Base-by-base conservation (phyloP, 2,888 invertebrate genomes). In the Chloroclysta siterata region DNA sequence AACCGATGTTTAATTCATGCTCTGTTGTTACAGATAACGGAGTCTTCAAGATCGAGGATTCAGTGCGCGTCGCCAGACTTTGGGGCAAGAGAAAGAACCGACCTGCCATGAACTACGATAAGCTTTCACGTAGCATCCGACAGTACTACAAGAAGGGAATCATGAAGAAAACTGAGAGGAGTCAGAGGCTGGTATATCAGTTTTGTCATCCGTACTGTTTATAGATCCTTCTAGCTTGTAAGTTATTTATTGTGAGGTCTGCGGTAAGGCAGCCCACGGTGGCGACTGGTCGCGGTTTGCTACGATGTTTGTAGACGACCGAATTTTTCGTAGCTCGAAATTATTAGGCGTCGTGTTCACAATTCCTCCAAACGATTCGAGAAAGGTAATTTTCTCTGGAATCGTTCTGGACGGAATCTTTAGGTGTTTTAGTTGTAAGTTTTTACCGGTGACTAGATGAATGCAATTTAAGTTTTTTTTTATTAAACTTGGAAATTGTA, bases 141-240 rank as follows among this genome's bases (percentile, higher is more conserved):
- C 99, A 99, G 88, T 99, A 99, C 93, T 99, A 99, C 95, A 99
- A 99, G 92, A 99, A 99, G 90, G 99, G 99, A 61, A 99, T 99
- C 87, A 98, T 99, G 98, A 99, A 99, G 95, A 99, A 99, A 90
- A 99, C 99, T 0, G 99, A 99, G 85, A 94, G 99, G 71, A 98
- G 99, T 75, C 99, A 99, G 92, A 95, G 99, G 84, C 95, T 99
- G 78, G 99, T 99, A 69, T 99, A 99, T 93, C 99, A 99, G 93
- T 99, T 99, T 93, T 99, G 99, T 87, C 97, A 97, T 87, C 98
- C 98, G 15, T 99, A 99, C 90, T 96, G 95, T 83, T 95, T 97
- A 85, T 98, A 95, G 94, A 83, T 75, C 75, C 74, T 78, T 72
- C 63, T 82, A 81, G 74, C 62, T 67, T 56, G 57, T 80, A 80